Base-by-base conservation (phyloP, 2,888 invertebrate species). In the Drosophila diplacantha region DNA sequence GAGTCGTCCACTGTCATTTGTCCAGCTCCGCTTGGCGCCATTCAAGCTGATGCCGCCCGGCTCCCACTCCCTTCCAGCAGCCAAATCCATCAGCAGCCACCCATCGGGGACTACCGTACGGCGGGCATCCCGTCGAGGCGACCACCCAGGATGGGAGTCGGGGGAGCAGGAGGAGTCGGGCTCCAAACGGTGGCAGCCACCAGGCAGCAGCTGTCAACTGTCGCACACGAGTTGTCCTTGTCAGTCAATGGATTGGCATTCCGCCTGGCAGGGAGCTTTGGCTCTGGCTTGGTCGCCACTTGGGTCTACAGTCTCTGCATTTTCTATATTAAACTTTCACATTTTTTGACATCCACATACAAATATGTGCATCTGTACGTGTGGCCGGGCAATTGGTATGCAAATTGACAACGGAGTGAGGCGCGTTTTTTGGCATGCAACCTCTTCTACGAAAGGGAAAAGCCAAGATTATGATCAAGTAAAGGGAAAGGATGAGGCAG, bases 281-380 rank as follows among this genome's bases (percentile, higher is more conserved):
- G 20, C 57, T 57, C 26, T 37, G 53, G 53, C 24, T 5, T 29
- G 49, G 24, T 38, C 53, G 50, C 49, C 52, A 44, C 52, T 31
- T 37, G 35, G 31, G 43, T 20, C 47, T 73, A 14, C 29, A 31
- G 44, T 20, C 71, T 74, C 64, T 79, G 73, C 66, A 81, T 83
- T 81, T 84, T 83, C 81, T 78, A 81, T 81, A 84, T 81, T 81
- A 84, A 84, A 84, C 81, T 83, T 84, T 61, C 71, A 78, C 84
- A 83, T 69, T 83, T 78, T 78, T 83, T 83, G 84, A 79, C 82
- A 79, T 81, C 20, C 18, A 18, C n/a, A 3, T 35, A 16, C 3
- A 16, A 18, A 18, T 35, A 11, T 16, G 2, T 37, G 1, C 14
- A 20, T 7, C 72, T 71, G 29, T 18, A 31, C 44, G 20, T 26